Base-by-base conservation (phyloP, 2,888 invertebrate genomes). In the Aspidiotus rigidus region DNA sequence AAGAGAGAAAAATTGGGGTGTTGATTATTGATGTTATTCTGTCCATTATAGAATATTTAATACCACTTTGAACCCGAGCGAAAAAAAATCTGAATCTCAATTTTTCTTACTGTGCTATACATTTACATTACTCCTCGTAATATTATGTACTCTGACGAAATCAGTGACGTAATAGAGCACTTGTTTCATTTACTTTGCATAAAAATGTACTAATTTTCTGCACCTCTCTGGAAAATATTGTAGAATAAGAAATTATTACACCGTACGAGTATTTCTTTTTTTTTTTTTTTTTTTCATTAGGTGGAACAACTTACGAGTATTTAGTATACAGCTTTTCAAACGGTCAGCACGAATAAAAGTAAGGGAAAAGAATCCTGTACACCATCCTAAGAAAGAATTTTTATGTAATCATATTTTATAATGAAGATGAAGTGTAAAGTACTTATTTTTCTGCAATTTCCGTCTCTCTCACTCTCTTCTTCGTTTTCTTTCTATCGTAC, bases 401-500 rank as follows among this genome's bases (percentile, higher is more conserved):
- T 59, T 60, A 40, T 60, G 67, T 67, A 67, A 67, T 49, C 67
- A 53, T 67, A 67, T 67, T 67, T 67, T 53, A 67, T 67, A 59
- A 67, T 67, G 67, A 59, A 67, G 67, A 67, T 67, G 67, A 67
- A 67, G 67, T 67, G 67, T 67, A 67, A 67, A 67, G 67, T 67
- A 67, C 55, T 11, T 13, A 49, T 49, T 13, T 49, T 49, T 49
- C 28, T 28, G 28, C 28, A 28, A 28, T 28, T 5, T 28, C 49
- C n/a, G 10, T 63, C 69, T 59, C 72, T 64, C 71, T 66, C 71
- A 69, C 44, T 71, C 69, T 72, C 71, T 71, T 62, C 64, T 69
- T 71, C 72, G 62, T 39, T 73, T 70, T 60, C 71, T 62, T 70
- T 69, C 60, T 70, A 69, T 71, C 69, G 71, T 67, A 62, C 71